phyloP scores from a whole-genome alignment of 2,888 invertebrate genomes.

The Bellardia pandia region DNA sequence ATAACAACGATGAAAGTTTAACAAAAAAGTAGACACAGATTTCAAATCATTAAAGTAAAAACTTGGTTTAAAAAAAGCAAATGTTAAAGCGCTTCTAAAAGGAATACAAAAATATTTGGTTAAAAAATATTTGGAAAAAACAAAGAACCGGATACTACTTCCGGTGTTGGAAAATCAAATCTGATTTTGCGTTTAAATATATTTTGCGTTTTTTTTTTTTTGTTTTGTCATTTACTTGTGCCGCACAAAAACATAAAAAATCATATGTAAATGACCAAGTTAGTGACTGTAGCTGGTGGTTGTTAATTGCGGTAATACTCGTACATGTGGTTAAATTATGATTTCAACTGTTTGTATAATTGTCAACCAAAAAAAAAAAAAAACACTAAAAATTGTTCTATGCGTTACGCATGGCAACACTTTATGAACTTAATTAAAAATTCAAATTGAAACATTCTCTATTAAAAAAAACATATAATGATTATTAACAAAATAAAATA shows the following conservation, averaged over 20 bases:
- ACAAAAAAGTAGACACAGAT: background rate
- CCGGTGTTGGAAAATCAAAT: constrained; percentile 76
- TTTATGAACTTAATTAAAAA: constrained; percentile 72
- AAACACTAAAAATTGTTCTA: constrained; percentile 39
- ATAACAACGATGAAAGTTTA: constrained; percentile 62
- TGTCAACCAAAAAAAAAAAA: constrained; percentile 49
- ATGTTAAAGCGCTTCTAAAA: constrained; percentile 9
- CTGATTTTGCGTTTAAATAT: constrained; percentile 51
- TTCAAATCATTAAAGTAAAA: constrained; percentile 14
- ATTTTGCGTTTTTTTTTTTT: constrained; percentile 54
- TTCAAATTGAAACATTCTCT: constrained; percentile 47
- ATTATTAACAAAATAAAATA: constrained; percentile 38
- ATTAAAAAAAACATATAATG: constrained; percentile 6
- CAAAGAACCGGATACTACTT: constrained; percentile 83
- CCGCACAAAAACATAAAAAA: constrained; percentile 9
- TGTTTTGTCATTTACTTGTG: constrained; percentile 14
- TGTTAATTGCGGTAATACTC: constrained; percentile 15
- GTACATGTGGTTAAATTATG: constrained; percentile 27
- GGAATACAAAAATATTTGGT: constrained; percentile 31
- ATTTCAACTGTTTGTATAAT: constrained; percentile 51
- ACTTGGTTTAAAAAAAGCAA: background rate
- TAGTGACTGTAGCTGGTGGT: constrained; percentile 24
- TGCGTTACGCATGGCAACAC: constrained; percentile 68
- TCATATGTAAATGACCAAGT: constrained; percentile 35
- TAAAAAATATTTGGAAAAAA: constrained; percentile 62